Percentiles rank a stretch among this genome's conserved stretches.
These are phyloP conservation scores for Oenanthe oenanthe DNA, from an alignment of 2,113 vertebrate species.

Conservation along the genomic window DNA sequence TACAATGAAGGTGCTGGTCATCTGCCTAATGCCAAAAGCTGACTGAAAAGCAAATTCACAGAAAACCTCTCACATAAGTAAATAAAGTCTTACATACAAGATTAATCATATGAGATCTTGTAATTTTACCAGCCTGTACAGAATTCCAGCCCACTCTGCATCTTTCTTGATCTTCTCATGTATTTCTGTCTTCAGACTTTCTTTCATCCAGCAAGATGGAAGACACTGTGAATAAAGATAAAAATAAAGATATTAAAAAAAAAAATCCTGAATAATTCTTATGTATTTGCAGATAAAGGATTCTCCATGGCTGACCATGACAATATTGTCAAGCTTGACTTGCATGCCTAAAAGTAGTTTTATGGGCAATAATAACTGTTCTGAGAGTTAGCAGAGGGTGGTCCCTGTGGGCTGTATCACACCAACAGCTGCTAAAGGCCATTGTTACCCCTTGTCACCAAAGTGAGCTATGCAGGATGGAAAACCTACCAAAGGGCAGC, in stretches of 20 bases:
- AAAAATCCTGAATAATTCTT: background rate
- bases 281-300: background rate
- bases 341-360: background rate
- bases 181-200: background rate
- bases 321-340: background rate
- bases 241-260: background rate
- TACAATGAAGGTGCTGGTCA: background rate
- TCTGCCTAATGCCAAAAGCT: background rate
- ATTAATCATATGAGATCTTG: background rate
- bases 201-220: background rate
- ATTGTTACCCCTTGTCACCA: background rate
- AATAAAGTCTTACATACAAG: background rate
- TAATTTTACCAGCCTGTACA: background rate
- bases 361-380: background rate
- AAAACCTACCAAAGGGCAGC: background rate
- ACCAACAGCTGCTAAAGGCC: background rate
- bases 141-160: background rate
- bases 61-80: background rate
- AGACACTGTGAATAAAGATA: background rate
- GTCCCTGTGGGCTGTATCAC: background rate
- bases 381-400: background rate
- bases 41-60: background rate
- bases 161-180: background rate
- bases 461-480: background rate
- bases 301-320: background rate